Base-by-base conservation (phyloP, 1,140 invertebrate genomes). In the Conus betulinus region DNA sequence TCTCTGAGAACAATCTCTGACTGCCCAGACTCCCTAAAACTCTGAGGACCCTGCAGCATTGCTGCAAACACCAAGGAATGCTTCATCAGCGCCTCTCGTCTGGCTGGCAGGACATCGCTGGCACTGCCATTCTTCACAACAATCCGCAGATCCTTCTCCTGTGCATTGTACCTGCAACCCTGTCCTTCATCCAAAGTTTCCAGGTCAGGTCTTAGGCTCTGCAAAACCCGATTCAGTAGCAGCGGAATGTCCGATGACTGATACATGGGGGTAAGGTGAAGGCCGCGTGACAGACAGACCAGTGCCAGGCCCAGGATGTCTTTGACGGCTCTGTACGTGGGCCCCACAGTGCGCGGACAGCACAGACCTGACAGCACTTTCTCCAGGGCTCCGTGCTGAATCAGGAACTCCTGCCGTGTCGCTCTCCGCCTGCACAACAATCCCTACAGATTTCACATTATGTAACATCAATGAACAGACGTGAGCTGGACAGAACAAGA, bases 1-100 rank as follows among this genome's bases (percentile, higher is more conserved):
- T 91, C 89, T 63, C 67, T 84, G 85, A 93, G 90, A 25, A n/a
- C 20, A 3, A 93, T 88, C 76, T 92, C 87, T 15, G 90, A 90
- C 84, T 88, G 87, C 4, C 53, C 84, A 7, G 92, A 89, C 60
- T 93, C 93, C 6, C 88, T 84, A 83, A 91, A 93, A 84, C 92
- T 87, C 5, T 39, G 39, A 39, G 39, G 39, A 3, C 93, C 92
- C 27, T 88, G 87, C 78, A 93, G 86, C 93, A 93, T 93, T 81
- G 93, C 93, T 5, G 90, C 60, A 88, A 93, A 93, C 76, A 93
- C 89, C 6, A 89, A 79, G 23, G 92, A 93, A 15, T 87, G 88
- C 25, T 71, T 78, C 23, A 90, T 76, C 51, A 93, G 51, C 3
- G 39, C 82, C 82, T 88, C 85, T 79, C 90, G 85, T 39, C 85